Base-by-base conservation (phyloP, 2,113 vertebrate genomes). In the Eubucco bourcierii region DNA sequence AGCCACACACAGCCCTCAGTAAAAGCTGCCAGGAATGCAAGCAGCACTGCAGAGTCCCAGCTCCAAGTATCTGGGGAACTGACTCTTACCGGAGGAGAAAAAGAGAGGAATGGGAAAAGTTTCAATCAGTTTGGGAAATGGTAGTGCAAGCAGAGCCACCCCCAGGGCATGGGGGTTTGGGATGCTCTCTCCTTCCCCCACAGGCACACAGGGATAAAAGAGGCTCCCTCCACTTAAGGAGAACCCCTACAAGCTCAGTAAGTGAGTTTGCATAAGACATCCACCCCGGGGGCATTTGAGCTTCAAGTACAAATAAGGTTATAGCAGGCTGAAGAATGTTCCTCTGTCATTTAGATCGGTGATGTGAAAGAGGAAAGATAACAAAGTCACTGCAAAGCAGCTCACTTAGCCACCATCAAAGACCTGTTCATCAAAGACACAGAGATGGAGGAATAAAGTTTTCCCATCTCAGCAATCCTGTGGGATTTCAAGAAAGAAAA, bases 31-130 rank as follows among this genome's bases (percentile, higher is more conserved):
- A 75, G 56, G 15, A 65, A 76, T 2, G 56, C 47, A 82, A 67
- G 28, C 50, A 80, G 78, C 55, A 28, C 81, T 70, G 67, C 52
- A 37, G 63, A 88, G 65, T n/a, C 56, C 34, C 41, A 79, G 31
- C 75, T 29, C 74, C 1, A 0, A 0, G 1, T 0, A 34, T 65
- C 79, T 41, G 28, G 37, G 71, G 41, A 90, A 18, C 60, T 20
- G 60, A 9, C 9, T 84, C 46, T 92, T 73, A 37, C 14, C 31
- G 27, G 46, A 24, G 7, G 1, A 18, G 9, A 23, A 44, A 11
- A 61, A 71, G 23, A 61, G 9, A 66, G 20, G 18, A 70, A 85
- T 6, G n/a, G 59, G 67, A 85, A 63, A 92, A 31, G 67, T 59
- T 76, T 87, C 8, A 14, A 68, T 56, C 41, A 34, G 1, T 41